Evolutionary conservation across 2,888 invertebrate species (phyloP), one percentile per base, ranked within the genome.

Genomic region (Drosophila falleni): DNA sequence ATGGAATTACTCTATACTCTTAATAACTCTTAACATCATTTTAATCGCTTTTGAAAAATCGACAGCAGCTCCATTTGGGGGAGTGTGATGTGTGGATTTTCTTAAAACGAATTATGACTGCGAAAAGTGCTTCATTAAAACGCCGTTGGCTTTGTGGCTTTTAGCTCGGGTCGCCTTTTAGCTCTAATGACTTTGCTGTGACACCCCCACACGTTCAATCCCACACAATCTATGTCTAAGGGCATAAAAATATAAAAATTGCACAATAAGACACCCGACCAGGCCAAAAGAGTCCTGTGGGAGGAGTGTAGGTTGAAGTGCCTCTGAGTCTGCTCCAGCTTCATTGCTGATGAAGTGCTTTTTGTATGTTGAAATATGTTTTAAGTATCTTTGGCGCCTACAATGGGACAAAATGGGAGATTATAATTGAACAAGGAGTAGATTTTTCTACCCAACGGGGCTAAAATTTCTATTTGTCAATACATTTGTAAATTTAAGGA

Each of bases 51-150:
- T 66, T 23, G 53, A 56, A 50, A 55, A 50, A 64, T 58, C 56
- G 58, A 53, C 54, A 44, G 8, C 23, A 19, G 13, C 42, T 44
- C 16, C 13, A 47, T n/a, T 19, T 6, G 2, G 35, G 33, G 8
- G 41, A n/a, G 23, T 8, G 13, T 35, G 39, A 41, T 64, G 53
- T 74, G 63, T 80, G 74, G 86, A 86, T 76, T 75, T 76, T 59
- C 73, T 19, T 16, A 70, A 84, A 84, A 77, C 71, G 84, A 81
- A 87, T 84, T 84, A 84, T 87, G 80, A 74, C 80, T 81, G 70
- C 80, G 73, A 84, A 87, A 84, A 65, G 81, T 71, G 69, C 87
- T 81, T 84, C 84, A 84, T 87, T 84, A 87, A 84, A 87, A 84
- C 58, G 84, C 84, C 78, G 70, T 51, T 23, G 55, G 71, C 81